Evolutionary conservation across 2,888 invertebrate genomes (phyloP), one percentile per base, ranked within the genome.

Genomic region (Yponomeuta malinellus): DNA sequence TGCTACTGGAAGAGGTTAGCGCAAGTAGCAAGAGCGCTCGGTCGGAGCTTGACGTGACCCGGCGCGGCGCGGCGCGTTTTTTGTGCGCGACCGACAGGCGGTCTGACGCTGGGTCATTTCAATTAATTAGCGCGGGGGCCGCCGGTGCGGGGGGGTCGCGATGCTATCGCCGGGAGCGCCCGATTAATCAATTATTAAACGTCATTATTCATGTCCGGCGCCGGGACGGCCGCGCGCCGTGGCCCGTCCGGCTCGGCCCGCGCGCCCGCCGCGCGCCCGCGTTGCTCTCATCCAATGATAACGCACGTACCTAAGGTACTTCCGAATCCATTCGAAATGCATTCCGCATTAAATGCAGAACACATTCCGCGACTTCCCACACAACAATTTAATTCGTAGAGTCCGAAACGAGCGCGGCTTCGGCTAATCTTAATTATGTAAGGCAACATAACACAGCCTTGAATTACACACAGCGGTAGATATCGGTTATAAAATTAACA

Each of bases 161-260:
- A 72, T 72, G 67, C 71, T 52, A 73, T 70, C 73, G 70, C 71
- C 59, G 31, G 59, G 79, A 78, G 80, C 80, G 75, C 76, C 77
- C 80, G 79, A 89, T 89, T 87, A 85, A 89, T 90, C 89, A 90
- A 87, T 86, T 85, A 88, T 85, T 83, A 85, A 83, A 87, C 84
- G 86, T 89, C 87, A 88, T 89, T 86, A 89, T 86, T 89, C 81
- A 88, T 76, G 74, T 75, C 72, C 72, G 72, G 74, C 74, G 76
- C 72, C 71, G 73, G 74, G 63, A 70, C 72, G 70, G 71, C 70
- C 74, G 73, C 74, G 72, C 71, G 73, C 73, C 72, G 74, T 73
- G 72, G 15, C 43, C 67, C 64, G 37, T n/a, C 59, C 69, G 52
- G 59, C 72, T 59, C 73, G 73, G 43, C 43, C 43, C 43, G 43